Evolutionary conservation across 2,797 vertebrate genomes (phyloP).

Genomic region (Potorous gilbertii): DNA sequence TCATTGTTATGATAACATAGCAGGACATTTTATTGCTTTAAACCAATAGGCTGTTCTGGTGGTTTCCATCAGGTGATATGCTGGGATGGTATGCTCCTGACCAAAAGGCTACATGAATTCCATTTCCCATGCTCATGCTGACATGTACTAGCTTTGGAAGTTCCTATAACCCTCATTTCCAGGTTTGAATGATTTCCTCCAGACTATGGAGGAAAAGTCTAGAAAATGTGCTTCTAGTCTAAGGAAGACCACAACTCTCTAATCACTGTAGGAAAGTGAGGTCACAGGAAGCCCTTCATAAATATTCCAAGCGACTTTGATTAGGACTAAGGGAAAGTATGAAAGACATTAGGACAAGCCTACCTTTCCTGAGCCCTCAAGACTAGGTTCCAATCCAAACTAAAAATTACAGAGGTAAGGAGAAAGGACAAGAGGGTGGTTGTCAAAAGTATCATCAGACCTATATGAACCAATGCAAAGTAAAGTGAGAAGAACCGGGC

Average conservation of each 20-base stretch:
- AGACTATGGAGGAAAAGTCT: background rate
- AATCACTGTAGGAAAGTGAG: background rate
- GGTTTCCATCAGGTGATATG: background rate
- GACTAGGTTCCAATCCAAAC: background rate
- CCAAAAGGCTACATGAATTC: background rate
- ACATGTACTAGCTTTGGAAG: background rate
- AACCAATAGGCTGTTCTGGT: constrained; percentile 6
- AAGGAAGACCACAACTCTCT: background rate
- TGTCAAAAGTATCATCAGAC: background rate
- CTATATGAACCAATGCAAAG: background rate
- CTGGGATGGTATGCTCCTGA: background rate
- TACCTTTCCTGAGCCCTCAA: background rate
- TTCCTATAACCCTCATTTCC: background rate
- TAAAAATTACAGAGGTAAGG: background rate
- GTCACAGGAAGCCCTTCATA: background rate
- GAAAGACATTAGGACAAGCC: background rate
- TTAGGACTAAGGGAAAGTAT: background rate
- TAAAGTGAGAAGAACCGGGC: background rate
- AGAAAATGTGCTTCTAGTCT: background rate
- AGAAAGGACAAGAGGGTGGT: background rate
- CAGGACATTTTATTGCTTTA: constrained; percentile 55
- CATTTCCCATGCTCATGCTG: background rate
- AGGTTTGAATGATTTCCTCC: background rate
- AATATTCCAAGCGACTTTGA: background rate
- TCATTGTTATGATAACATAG: constrained; percentile 38